Evolutionary conservation across 2,113 vertebrate genomes (phyloP).

Genomic region (Forbesichthys agassizii): DNA sequence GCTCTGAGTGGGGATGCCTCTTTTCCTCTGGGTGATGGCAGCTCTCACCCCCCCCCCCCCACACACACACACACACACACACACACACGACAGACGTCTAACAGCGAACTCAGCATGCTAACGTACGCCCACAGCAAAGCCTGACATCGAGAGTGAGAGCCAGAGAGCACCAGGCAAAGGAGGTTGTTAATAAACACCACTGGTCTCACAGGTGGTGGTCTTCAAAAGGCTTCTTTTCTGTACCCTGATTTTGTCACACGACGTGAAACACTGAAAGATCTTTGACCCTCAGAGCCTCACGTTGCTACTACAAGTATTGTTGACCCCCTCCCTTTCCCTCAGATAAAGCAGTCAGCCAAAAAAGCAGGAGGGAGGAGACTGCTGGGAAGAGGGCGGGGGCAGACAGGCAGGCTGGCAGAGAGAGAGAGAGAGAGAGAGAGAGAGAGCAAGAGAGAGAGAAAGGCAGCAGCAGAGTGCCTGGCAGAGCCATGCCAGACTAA

Average conservation of each 20-base stretch:
- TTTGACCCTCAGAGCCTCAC: background rate
- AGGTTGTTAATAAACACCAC: background rate
- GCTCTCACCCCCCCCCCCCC: no score
- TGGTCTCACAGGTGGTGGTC: background rate
- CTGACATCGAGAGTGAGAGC: slow-evolving; percentile 6
- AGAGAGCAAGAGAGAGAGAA: slow-evolving; percentile 43
- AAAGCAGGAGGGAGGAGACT: slow-evolving; percentile 19
- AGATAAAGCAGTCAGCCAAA: no score
- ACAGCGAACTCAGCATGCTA: no score
- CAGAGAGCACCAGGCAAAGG: background rate
- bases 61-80: background rate
- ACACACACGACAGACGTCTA: no score
- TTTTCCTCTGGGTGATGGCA: slow-evolving; percentile 64
- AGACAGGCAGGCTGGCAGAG: slow-evolving; percentile 35
- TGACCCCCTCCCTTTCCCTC: no score
- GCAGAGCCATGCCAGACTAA: slow-evolving; percentile 62
- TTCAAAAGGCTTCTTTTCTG: no score
- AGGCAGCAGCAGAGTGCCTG: slow-evolving; percentile 67
- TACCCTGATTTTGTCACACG: no score
- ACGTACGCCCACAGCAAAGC: no score
- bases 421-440: slow-evolving; percentile 38
- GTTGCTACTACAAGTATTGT: no score
- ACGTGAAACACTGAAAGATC: background rate
- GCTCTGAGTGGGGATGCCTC: slow-evolving; percentile 63
- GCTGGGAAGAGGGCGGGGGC: slow-evolving; percentile 56